Conservation (phyloP, 1,140 invertebrate genomes). For the Triops longicaudatus region DNA sequence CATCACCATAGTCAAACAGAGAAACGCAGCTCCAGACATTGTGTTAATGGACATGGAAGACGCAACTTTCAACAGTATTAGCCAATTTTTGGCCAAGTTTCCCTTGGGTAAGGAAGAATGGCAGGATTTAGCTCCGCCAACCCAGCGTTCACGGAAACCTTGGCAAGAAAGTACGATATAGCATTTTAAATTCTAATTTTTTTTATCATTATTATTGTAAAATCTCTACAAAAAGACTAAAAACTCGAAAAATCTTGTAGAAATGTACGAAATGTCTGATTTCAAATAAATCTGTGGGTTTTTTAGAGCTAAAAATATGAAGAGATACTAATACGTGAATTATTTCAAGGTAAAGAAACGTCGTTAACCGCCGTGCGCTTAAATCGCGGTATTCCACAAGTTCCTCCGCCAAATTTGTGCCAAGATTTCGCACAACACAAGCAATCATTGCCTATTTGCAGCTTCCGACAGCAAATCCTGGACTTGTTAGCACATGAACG, state of each 20-base stretch:
- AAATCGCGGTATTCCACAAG: constrained; percentile 14
- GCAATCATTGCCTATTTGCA: neutral
- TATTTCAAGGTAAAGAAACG: neutral
- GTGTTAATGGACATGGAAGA: neutral
- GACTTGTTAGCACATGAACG: constrained; percentile 15
- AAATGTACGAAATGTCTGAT: too few species aligned
- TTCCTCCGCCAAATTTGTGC: neutral
- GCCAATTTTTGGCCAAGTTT: constrained; percentile 1
- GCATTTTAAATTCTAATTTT: neutral
- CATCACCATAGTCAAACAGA: constrained; percentile 21
- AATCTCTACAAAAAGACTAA: too few species aligned
- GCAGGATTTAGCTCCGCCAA: constrained; percentile 6
- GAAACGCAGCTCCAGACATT: neutral
- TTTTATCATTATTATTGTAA: too few species aligned
- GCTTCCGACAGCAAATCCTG: neutral
- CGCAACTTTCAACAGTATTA: neutral
- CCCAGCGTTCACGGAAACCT: constrained; percentile 13
- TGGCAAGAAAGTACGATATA: neutral
- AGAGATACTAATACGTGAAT: too few species aligned
- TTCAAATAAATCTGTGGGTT: too few species aligned
- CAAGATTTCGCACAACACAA: neutral
- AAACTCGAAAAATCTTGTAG: too few species aligned
- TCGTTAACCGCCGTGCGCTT: neutral
- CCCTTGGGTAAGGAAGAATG: constrained; percentile 23
- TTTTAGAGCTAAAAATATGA: too few species aligned